Evolutionary conservation across 2,888 invertebrate genomes (phyloP).

Genomic region (Cephus rjabovi): DNA sequence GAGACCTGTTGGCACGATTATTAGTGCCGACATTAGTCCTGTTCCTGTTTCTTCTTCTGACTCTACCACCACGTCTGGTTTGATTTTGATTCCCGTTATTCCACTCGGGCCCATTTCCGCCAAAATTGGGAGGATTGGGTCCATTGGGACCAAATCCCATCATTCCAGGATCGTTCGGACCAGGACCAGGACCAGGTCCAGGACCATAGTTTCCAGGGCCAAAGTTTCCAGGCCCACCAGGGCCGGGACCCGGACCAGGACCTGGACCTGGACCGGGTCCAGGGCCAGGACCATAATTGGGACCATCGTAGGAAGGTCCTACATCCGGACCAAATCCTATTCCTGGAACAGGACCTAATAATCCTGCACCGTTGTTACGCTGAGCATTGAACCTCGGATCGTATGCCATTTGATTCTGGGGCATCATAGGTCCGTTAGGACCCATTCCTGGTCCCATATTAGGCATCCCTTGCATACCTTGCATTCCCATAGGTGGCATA

Average conservation of each 20-base stretch:
- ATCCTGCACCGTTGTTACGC: slow-evolving; percentile 55
- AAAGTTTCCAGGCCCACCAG: neutral
- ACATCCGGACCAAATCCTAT: slow-evolving; percentile 49
- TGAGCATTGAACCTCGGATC: slow-evolving; percentile 55
- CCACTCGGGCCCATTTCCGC: slow-evolving; percentile 53
- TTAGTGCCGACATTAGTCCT: slow-evolving; percentile 48
- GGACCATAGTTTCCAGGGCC: neutral
- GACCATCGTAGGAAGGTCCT: slow-evolving; percentile 46
- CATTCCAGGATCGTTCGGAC: slow-evolving; percentile 38
- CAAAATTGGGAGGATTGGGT: slow-evolving; percentile 44
- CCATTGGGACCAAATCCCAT: slow-evolving; percentile 42
- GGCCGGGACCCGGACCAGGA: slow-evolving; percentile 13
- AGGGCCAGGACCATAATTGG: slow-evolving; percentile 35
- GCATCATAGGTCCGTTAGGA: slow-evolving; percentile 30
- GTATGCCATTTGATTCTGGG: slow-evolving; percentile 50
- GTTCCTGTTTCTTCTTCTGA: slow-evolving; percentile 54
- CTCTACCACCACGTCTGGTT: slow-evolving; percentile 45
- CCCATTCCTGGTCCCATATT: slow-evolving; percentile 33
- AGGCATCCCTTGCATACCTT: slow-evolving; percentile 22
- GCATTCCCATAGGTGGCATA: slow-evolving; percentile 23
- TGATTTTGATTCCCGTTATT: slow-evolving; percentile 37
- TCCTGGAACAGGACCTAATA: slow-evolving; percentile 57
- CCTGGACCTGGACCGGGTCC: slow-evolving; percentile 25
- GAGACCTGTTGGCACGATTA: slow-evolving; percentile 47
- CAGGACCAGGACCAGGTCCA: slow-evolving; percentile 17